Conservation (phyloP, 2,888 invertebrate genomes). For the Rotaria magnacalcarata region DNA sequence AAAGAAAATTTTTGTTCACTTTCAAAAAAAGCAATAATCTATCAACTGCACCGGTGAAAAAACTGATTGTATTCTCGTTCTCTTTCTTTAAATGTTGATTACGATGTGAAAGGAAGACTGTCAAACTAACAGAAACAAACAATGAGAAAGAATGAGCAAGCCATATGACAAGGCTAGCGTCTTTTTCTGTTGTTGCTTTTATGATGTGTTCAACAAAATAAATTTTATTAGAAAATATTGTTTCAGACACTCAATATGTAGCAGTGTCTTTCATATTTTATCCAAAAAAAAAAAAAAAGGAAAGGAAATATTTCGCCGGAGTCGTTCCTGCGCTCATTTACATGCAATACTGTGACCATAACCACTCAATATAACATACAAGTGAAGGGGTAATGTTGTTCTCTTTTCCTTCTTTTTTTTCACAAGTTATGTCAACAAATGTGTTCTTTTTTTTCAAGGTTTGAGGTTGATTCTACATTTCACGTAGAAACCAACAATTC, state of each 20-base stretch:
- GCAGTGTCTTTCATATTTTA: too few species aligned
- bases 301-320: background rate
- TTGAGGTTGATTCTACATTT: background rate
- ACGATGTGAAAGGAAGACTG: background rate
- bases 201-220: too few species aligned
- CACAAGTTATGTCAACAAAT: background rate
- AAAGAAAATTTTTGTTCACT: too few species aligned
- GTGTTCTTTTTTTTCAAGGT: background rate
- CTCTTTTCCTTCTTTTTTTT: background rate
- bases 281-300: too few species aligned
- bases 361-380: background rate
- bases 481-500: too few species aligned
- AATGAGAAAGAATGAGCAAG: background rate
- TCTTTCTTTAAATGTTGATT: background rate
- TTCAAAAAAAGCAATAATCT: too few species aligned
- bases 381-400: background rate
- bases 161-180: background rate
- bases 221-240: too few species aligned
- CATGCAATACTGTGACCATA: background rate
- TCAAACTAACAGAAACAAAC: background rate
- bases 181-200: too few species aligned
- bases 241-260: too few species aligned
- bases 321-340: background rate
- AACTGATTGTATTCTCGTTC: background rate
- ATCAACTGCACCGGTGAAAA: background rate